Evolutionary conservation across 2,797 vertebrate genomes (phyloP).

Genomic region (Garrulus glandarius): DNA sequence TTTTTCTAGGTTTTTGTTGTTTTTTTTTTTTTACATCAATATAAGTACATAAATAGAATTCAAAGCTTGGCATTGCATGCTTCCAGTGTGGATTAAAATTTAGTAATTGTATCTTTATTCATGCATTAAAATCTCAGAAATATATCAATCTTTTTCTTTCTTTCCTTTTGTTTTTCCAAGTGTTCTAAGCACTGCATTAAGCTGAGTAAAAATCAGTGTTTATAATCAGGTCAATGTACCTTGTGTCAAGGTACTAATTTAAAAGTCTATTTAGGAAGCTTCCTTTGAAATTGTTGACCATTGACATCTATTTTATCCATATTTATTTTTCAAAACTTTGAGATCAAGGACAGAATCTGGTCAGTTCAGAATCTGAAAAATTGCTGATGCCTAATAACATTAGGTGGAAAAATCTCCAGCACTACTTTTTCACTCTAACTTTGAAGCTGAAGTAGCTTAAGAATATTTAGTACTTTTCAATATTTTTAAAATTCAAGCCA

Average conservation of each 20-base stretch:
- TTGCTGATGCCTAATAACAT: not conserved
- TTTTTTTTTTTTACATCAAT: not conserved
- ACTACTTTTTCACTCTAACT: not conserved
- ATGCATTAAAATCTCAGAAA: not conserved
- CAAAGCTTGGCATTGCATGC: accelerated
- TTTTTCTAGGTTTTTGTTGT: accelerated
- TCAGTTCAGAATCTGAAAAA: not conserved
- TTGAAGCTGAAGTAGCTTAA: not conserved
- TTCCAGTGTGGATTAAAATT: not conserved
- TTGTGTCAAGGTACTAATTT: not conserved
- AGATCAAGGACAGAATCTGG: not conserved
- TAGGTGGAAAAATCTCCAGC: not conserved
- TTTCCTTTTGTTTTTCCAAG: no score
- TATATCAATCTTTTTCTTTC: accelerated
- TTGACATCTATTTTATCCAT: not conserved
- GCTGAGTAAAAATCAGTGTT: not conserved
- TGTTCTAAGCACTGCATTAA: not conserved
- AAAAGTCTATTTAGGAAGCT: not conserved
- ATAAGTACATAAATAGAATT: not conserved
- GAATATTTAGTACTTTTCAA: not conserved
- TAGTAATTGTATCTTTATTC: not conserved
- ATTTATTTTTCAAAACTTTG: not conserved
- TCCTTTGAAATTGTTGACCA: not conserved
- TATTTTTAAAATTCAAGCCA: not conserved
- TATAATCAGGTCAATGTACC: not conserved